Base-by-base conservation (phyloP, 2,797 vertebrate species). In the Spheniscus humboldti region DNA sequence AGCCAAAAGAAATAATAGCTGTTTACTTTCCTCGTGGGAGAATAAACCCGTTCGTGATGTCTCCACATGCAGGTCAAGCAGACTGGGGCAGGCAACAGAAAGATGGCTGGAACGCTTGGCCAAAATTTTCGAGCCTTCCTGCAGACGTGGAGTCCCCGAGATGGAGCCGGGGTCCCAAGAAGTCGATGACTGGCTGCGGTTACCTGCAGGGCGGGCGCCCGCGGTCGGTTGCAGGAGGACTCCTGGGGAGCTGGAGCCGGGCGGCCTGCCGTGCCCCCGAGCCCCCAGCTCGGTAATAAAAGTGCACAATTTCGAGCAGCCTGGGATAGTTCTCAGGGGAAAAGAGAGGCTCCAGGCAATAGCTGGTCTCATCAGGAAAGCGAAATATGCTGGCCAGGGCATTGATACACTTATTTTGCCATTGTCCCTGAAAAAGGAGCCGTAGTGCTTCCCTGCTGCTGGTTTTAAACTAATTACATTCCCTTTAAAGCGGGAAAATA, bases 391-490 rank as follows among this genome's bases (percentile, higher is more conserved):
- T 76, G 68, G 82, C 90, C 69, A 10, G 88, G 90, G 88, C 28
- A 57, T 76, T 84, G 93, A 91, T 97, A 96, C 96, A 91, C 96
- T 97, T 86, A 97, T 92, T 88, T 96, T 94, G 92, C 95, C 62
- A 97, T 97, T 97, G 96, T 96, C 86, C 93, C 67, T 67, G 91
- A 95, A 93, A 97, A 98, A 97, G 94, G 97, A 96, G 88, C 83
- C 45, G 19, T 89, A 48, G 96, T 93, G 79, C 92, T 95, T 97
- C 97, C 96, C 97, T 74, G 95, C 98, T 96, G 96, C 97, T 97
- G 95, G 85, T 97, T 97, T 97, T 94, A 97, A 96, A 92, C 96
- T 95, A 97, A 96, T 97, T 97, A 95, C 97, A 55, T 85, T 92
- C 87, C 90, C 77, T 94, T 86, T 87, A 93, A 96, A 97, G 91